These are phyloP conservation scores for Zoanthus solanderi DNA, from an alignment of 92 coral and sea anemone genomes.

Conservation along the genomic window DNA sequence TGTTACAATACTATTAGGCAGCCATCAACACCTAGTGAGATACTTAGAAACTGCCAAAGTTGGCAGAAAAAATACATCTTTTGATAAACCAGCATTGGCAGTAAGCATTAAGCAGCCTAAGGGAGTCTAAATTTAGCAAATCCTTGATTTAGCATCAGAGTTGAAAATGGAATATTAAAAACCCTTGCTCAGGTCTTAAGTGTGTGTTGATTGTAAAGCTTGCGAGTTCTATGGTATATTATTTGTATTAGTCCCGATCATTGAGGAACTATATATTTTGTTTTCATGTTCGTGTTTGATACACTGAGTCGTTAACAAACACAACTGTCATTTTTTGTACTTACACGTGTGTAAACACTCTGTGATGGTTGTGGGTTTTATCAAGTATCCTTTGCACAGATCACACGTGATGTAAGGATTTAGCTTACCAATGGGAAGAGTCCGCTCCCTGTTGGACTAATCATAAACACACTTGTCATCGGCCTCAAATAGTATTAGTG, in stretches of 20 bases:
- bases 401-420: constrained; percentile 79
- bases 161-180: neutral
- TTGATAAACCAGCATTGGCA: neutral
- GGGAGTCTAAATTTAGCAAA: neutral
- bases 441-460: constrained; percentile 87
- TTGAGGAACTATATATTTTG: neutral
- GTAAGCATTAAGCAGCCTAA: neutral
- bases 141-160: neutral
- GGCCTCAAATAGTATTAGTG: constrained; percentile 14
- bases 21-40: neutral
- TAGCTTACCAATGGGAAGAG: constrained; percentile 67
- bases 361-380: constrained; percentile 84
- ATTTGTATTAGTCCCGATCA: neutral
- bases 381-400: constrained; percentile 86
- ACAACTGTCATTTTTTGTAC: constrained; percentile 51
- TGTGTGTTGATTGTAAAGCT: neutral
- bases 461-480: constrained; percentile 66
- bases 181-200: neutral
- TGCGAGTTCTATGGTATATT: neutral
- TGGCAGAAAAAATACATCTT: too few relatives aligned
- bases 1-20: neutral
- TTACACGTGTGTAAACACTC: constrained; percentile 91
- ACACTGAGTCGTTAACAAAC: constrained; percentile 14
- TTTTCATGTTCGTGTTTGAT: constrained; percentile 16
- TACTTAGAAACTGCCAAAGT: too few relatives aligned